Base-by-base conservation (phyloP, 2,888 invertebrate species). In the Perithous albicinctus region DNA sequence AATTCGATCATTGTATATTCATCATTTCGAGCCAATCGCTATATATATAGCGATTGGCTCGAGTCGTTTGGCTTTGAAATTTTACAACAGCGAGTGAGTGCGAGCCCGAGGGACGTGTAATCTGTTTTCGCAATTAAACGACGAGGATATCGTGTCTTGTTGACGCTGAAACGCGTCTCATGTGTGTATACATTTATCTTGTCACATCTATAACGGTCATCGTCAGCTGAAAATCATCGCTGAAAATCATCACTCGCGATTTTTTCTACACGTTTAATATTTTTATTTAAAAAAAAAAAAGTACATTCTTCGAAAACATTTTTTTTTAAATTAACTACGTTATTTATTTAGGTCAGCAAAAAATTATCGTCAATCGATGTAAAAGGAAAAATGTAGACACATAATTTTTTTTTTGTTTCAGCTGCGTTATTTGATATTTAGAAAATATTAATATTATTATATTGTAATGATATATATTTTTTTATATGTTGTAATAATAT, bases 101-200 rank as follows among this genome's bases (percentile, higher is more conserved):
- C 48, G 56, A 56, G 38, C 20, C 20, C 29, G 41, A 67, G 35
- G 15, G 12, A 35, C 61, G 38, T 43, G 43, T 61, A 75, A 64
- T 75, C 54, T 54, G 46, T 64, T 75, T 70, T 75, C 54, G 69
- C 79, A 54, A 69, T 79, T 67, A 67, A 67, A 54, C 51, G 29
- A 15, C 41, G 12, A 7, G 59, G 32, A 26, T 41, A 61, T 20
- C 73, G 48, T 43, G 43, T 43, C 56, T 70, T 75, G 63, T 66
- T 56, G 51, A 74, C 54, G 69, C 15, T 29, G 6, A 12, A n/a
- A 18, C 8, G 18, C 41, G 12, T 56, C 32, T 67, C 48, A 48
- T 20, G 41, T 56, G 20, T 41, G 18, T 26, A 66, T 26, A 66
- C 32, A 23, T 32, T 59, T 48, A 74, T 63, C 23, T n/a, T 61